Conservation (phyloP, 1,140 invertebrate genomes). For the Melitaea cinxia region DNA sequence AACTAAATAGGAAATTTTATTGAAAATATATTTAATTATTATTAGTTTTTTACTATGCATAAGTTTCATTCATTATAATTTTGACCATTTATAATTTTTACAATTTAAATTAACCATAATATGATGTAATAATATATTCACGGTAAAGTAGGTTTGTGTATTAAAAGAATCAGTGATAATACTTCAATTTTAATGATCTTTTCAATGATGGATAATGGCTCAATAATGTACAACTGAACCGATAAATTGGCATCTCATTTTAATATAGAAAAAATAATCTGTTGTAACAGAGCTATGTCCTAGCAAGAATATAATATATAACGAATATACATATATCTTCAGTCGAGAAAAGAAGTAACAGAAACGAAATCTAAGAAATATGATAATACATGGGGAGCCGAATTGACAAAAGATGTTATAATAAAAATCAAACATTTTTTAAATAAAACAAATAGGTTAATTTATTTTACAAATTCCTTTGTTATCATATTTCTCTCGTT, state of each 20-base stretch:
- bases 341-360: conserved; percentile 48
- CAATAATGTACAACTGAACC: conserved; percentile 76
- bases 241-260: conserved; percentile 69
- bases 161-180: conserved; percentile 68
- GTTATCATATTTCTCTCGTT: conserved; percentile 81
- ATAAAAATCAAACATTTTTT: conserved; percentile 52
- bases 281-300: conserved; percentile 69
- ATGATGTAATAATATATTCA: conserved; percentile 11
- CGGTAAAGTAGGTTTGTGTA: conserved; percentile 43
- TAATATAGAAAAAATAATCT: conserved; percentile 77
- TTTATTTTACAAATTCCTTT: conserved; percentile 81
- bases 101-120: background rate
- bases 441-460: conserved; percentile 82
- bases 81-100: background rate
- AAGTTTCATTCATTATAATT: background rate
- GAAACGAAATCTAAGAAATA: conserved; percentile 64
- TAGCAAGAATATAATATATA: conserved; percentile 68
- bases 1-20: too few relatives aligned
- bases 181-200: conserved; percentile 71
- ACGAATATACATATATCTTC: conserved; percentile 71
- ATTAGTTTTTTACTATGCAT: too few relatives aligned
- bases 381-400: conserved; percentile 50
- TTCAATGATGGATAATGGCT: conserved; percentile 62
- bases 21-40: too few relatives aligned
- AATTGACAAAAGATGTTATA: conserved; percentile 32